Conservation (phyloP, 1,140 invertebrate species). For the Sitophilus oryzae region DNA sequence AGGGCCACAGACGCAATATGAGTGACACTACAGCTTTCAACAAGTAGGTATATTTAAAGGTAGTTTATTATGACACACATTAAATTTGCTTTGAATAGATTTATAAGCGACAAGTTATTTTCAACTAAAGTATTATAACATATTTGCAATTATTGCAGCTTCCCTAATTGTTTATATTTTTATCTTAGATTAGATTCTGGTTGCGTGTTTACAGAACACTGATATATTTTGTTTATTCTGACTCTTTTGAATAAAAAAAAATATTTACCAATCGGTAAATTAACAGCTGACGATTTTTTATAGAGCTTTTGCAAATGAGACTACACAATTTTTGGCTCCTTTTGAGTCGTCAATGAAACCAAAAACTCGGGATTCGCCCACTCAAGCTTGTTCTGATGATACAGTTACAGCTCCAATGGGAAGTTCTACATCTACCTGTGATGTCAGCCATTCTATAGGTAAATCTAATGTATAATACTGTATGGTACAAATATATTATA, state of each 20-base stretch:
- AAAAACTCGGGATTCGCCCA: conserved; percentile 43
- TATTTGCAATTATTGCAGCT: neutral
- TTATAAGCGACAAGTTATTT: too few species aligned
- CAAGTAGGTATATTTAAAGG: conserved; percentile 58
- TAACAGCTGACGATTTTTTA: too few species aligned
- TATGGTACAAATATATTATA: neutral
- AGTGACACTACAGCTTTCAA: conserved; percentile 83
- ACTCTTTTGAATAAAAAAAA: too few species aligned
- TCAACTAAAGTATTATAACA: too few species aligned
- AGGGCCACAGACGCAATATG: conserved; percentile 70
- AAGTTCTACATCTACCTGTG: conserved; percentile 37
- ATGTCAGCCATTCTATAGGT: conserved; percentile 40
- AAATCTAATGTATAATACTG: neutral
- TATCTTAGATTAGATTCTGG: too few species aligned
- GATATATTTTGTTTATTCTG: too few species aligned
- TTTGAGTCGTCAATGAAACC: conserved; percentile 61
- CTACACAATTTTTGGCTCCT: conserved; percentile 68
- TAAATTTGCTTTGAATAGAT: too few species aligned
- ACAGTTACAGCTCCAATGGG: conserved; percentile 33
- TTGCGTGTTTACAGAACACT: too few species aligned
- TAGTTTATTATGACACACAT: too few species aligned
- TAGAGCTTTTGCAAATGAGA: conserved; percentile 69
- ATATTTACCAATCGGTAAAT: too few species aligned
- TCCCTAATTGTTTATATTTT: neutral
- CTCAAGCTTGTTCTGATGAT: conserved; percentile 23